Evolutionary conservation across 2,113 vertebrate species (phyloP).

Genomic region (Phocoena sinus): DNA sequence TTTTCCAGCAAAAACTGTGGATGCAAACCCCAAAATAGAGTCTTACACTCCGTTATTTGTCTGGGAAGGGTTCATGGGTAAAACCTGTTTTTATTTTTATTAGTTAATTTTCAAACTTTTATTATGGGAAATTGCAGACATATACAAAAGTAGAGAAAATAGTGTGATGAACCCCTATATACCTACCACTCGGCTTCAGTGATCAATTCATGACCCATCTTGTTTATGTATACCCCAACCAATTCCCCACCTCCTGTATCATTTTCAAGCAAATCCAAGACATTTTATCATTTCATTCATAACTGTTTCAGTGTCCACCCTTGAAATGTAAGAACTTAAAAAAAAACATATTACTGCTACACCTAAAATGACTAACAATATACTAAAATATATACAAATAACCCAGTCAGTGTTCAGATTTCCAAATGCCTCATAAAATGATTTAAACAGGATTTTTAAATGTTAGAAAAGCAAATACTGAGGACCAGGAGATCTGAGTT

Average conservation of each 20-base stretch:
- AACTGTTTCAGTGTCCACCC: not conserved
- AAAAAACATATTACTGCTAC: not conserved
- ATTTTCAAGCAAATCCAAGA: not conserved
- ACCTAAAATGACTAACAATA: not conserved
- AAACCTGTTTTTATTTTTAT: not conserved
- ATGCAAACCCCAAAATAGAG: not conserved
- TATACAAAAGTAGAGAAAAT: not conserved
- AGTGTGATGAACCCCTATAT: too few relatives aligned
- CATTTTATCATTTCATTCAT: not conserved
- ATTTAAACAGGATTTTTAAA: conserved; percentile 2
- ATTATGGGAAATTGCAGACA: not conserved
- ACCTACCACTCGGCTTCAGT: not conserved
- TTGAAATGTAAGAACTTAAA: not conserved
- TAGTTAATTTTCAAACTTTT: not conserved
- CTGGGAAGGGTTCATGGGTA: not conserved
- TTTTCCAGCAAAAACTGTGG: not conserved
- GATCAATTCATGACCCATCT: not conserved
- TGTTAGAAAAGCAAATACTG: not conserved
- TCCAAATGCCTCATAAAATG: not conserved
- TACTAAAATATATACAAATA: not conserved
- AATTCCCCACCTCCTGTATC: too few relatives aligned
- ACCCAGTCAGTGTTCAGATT: not conserved
- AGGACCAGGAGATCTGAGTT: not conserved
- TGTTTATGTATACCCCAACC: not conserved
- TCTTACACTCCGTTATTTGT: not conserved